Evolutionary conservation across 2,797 vertebrate genomes (phyloP), one percentile per base, ranked within the genome.

Genomic region (Etheostoma perlongum): DNA sequence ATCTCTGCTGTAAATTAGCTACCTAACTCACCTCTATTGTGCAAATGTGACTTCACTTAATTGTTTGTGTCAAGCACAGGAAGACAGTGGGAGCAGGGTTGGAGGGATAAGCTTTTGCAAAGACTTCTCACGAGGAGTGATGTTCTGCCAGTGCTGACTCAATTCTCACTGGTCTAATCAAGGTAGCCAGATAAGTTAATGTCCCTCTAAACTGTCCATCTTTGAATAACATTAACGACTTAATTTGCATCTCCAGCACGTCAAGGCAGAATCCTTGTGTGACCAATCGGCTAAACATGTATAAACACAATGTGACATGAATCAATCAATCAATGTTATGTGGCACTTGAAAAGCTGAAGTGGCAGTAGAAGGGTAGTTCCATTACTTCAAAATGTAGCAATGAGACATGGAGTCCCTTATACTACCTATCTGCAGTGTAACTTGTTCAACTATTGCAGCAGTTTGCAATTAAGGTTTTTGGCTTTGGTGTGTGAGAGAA

Each of bases 1-100:
- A 65, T 77, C 46, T 72, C 51, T 68, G 60, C 62, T 82, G 21
- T 73, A 87, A 87, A 82, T 84, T 83, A 83, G 66, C 74, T 77
- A 53, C 66, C 61, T 74, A 33, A 52, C 55, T 66, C 61, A 58
- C 67, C 75, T 58, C 63, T 54, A 67, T 77, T 79, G 63, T 86
- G 69, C 49, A 74, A 63, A 74, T 70, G 47, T 72, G 70, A 74
- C 59, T 76, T 63, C 30, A 71, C 49, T 75, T 73, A 60, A 67
- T 84, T 75, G 79, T 70, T 66, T 47, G 36, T 82, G 68, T 68
- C 48, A 42, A 58, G 53, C 53, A 23, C 23, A 30, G 67, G 79
- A 66, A 64, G 23, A 71, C 46, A 76, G 36, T 13, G 23, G 46
- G 36, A 55, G 51, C 13, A 25, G 72, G 54, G 49, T 66, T 8